Evolutionary conservation across 1,140 invertebrate species (phyloP).

Genomic region (Sinella curviseta): DNA sequence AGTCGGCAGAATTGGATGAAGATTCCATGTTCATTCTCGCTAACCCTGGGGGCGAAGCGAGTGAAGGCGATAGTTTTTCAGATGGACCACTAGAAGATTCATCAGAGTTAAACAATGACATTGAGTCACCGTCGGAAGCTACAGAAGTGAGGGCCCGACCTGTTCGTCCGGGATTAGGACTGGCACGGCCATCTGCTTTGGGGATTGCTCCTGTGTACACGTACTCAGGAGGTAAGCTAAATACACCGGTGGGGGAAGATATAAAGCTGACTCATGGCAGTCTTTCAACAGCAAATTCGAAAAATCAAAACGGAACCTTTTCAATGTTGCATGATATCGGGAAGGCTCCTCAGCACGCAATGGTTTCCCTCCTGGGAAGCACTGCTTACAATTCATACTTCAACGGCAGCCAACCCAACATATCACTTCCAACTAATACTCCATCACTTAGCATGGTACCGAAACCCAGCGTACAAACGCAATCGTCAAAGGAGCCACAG

Average conservation of each 20-base stretch:
- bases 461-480: not conserved
- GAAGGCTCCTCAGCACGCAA: not conserved
- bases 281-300: not conserved
- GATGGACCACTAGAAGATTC: too few species aligned
- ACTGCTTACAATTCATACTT: not conserved
- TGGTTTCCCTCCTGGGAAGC: not conserved
- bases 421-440: not conserved
- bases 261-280: not conserved
- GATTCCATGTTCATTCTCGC: too few species aligned
- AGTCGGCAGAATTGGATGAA: too few species aligned
- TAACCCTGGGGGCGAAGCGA: too few species aligned
- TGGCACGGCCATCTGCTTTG: not conserved
- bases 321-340: not conserved
- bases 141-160: not conserved
- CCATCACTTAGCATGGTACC: not conserved
- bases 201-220: not conserved
- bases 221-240: slow-evolving; percentile 11
- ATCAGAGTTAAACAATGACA: too few species aligned
- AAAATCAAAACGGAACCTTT: not conserved
- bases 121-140: too few species aligned
- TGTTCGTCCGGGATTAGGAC: not conserved
- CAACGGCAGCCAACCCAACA: not conserved
- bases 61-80: too few species aligned
- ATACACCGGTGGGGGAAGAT: not conserved
- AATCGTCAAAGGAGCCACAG: not conserved